A percentile compares a stretch with the other conserved stretches of the same genome.
Evolutionary conservation across 2,888 invertebrate species (phyloP).

Genomic region (Opisthograptis luteolata): DNA sequence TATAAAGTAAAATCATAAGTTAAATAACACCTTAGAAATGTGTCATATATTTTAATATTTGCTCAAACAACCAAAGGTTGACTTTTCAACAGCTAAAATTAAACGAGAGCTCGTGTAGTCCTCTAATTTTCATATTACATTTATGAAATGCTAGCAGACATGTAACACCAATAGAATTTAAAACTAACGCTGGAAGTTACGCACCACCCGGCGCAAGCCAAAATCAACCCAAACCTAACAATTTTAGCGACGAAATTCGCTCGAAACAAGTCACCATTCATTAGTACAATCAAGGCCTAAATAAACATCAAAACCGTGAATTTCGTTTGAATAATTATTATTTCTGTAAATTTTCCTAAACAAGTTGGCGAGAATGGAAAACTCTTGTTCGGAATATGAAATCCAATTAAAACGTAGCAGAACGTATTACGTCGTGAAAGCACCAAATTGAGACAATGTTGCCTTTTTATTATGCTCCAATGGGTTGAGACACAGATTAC

Average conservation of each 20-base stretch:
- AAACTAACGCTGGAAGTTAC: constrained; percentile 31
- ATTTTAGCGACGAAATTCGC: constrained; percentile 15
- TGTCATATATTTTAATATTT: too few relatives aligned
- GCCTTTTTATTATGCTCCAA: constrained; percentile 27
- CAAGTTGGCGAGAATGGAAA: constrained; percentile 44
- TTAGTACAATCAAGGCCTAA: constrained; percentile 69
- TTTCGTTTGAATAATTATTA: constrained; percentile 70
- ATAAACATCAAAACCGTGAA: constrained; percentile 60
- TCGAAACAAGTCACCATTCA: constrained; percentile 38
- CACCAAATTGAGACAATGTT: constrained; percentile 29
- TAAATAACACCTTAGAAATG: too few relatives aligned
- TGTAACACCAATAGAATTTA: constrained; percentile 35
- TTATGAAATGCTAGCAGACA: constrained; percentile 21
- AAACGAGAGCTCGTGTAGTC: background rate
- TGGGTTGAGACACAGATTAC: too few relatives aligned
- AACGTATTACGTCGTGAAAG: constrained; percentile 25
- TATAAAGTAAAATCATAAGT: too few relatives aligned
- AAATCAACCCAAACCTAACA: constrained; percentile 3
- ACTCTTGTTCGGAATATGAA: constrained; percentile 38
- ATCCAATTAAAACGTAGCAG: constrained; percentile 32
- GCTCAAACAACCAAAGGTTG: background rate
- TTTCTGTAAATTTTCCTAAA: constrained; percentile 63
- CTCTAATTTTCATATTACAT: constrained; percentile 11
- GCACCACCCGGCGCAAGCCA: constrained; percentile 21
- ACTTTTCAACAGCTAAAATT: background rate